Percentiles rank a stretch among this genome's conserved stretches.
These are phyloP conservation scores for Pseudochirops corinnae DNA, from an alignment of 2,797 vertebrate genomes.

Conservation along the genomic window DNA sequence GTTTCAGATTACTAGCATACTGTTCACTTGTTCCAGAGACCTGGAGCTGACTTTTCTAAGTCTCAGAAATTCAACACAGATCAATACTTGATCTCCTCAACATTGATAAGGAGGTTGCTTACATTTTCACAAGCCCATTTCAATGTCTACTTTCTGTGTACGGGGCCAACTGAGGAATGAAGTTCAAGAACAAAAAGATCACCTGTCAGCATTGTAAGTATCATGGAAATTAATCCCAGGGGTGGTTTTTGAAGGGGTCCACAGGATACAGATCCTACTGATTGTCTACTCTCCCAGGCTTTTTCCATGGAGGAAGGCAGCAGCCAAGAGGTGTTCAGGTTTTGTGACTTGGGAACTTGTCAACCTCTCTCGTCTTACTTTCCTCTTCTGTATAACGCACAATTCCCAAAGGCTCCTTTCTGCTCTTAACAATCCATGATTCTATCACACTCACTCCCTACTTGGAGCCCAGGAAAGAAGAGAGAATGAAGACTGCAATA, in stretches of 20 bases:
- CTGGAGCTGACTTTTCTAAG: slow-evolving; percentile 16
- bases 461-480: neutral
- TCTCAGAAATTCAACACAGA: slow-evolving; percentile 5
- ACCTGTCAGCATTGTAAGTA: neutral
- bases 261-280: neutral
- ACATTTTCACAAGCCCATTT: slow-evolving; percentile 48
- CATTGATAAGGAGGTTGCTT: slow-evolving; percentile 20
- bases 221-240: neutral
- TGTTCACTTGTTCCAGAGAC: slow-evolving; percentile 40
- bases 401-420: neutral
- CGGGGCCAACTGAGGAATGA: neutral
- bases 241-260: neutral
- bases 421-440: neutral
- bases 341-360: neutral
- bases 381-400: neutral
- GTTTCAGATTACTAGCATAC: slow-evolving; percentile 1
- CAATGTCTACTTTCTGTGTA: slow-evolving; percentile 38
- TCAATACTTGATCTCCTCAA: slow-evolving; percentile 22
- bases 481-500: neutral
- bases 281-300: neutral
- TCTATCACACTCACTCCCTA: slow-evolving; percentile 15
- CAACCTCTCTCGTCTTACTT: neutral
- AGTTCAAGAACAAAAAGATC: slow-evolving; percentile 26
- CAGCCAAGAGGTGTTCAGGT: neutral
- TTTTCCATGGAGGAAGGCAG: neutral